These are phyloP conservation scores for Apamea epomidion DNA, from an alignment of 2,888 invertebrate genomes.

Conservation along the genomic window DNA sequence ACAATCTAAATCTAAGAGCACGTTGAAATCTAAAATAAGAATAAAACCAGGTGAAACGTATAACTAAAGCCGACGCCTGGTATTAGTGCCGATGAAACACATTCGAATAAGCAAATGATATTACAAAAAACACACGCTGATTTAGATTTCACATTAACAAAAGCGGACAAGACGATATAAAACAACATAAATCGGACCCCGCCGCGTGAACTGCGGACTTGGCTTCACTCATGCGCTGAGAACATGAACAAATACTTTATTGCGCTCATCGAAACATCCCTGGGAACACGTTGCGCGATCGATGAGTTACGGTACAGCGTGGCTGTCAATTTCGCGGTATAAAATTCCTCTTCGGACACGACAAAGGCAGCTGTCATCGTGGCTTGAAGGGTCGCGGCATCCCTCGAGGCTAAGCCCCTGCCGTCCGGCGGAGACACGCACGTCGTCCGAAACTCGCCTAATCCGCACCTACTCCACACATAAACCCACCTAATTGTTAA, in stretches of 20 bases:
- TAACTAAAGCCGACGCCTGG: conserved; percentile 19
- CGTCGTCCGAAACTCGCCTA: conserved; percentile 84
- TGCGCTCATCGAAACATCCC: conserved; percentile 81
- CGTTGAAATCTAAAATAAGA: neutral
- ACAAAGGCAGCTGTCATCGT: conserved; percentile 89
- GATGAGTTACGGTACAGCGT: conserved; percentile 83
- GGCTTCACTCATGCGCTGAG: conserved; percentile 76
- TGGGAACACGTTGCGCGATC: conserved; percentile 79
- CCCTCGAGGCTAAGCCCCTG: conserved; percentile 88
- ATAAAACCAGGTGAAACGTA: conserved; percentile 1
- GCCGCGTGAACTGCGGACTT: conserved; percentile 80
- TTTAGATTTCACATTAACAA: conserved; percentile 89
- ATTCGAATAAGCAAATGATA: conserved; percentile 66
- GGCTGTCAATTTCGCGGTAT: conserved; percentile 88
- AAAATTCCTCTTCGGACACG: conserved; percentile 86
- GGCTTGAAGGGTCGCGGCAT: conserved; percentile 85
- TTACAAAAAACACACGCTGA: conserved; percentile 76
- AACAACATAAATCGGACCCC: conserved; percentile 86
- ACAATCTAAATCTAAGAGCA: neutral
- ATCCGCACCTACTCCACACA: conserved; percentile 88
- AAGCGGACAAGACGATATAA: conserved; percentile 86
- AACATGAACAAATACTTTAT: conserved; percentile 83
- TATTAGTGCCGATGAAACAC: conserved; percentile 39
- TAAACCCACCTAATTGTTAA: conserved; percentile 90
- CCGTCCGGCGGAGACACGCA: conserved; percentile 85